Percentiles rank a stretch among this genome's conserved stretches.
phyloP scores from a whole-genome alignment of 2,888 invertebrate species.

The Aleiodes alternator region DNA sequence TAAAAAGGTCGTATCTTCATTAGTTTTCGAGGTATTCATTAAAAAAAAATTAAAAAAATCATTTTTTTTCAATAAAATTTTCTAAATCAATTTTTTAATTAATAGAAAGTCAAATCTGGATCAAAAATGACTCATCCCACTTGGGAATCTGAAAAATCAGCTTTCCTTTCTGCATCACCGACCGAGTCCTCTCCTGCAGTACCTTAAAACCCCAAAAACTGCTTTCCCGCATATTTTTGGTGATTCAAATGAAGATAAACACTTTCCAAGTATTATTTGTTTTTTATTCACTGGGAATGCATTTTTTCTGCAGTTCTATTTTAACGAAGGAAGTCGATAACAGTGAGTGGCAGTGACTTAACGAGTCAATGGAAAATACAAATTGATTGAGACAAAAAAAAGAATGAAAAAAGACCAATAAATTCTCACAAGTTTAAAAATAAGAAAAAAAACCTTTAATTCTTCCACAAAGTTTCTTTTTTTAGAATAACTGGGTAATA shows the following conservation, averaged over 20 bases:
- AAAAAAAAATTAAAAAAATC: no score
- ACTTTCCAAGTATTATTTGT: not conserved
- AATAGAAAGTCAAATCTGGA: no score
- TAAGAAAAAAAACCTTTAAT: conserved; percentile 21
- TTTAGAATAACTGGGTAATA: conserved; percentile 10
- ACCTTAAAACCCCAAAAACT: no score
- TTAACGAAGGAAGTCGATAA: not conserved
- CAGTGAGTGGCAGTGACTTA: conserved; percentile 1
- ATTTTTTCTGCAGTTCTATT: not conserved
- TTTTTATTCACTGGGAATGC: conserved; percentile 21
- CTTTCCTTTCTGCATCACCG: no score
- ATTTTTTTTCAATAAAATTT: no score
- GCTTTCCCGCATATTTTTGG: not conserved
- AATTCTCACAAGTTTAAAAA: not conserved
- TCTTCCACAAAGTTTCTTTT: not conserved
- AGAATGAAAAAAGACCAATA: conserved; percentile 9
- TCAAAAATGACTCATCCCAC: no score
- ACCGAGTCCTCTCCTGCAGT: no score
- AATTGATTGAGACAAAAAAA: conserved; percentile 14
- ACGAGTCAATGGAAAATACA: not conserved
- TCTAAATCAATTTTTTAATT: no score
- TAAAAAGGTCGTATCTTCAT: no score
- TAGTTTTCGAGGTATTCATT: no score
- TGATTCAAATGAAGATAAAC: not conserved
- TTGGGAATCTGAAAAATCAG: no score